Percentiles rank a stretch among this genome's conserved stretches.
Evolutionary conservation across 1,140 invertebrate species (phyloP).

Genomic region (Aphaenogaster rudis): DNA sequence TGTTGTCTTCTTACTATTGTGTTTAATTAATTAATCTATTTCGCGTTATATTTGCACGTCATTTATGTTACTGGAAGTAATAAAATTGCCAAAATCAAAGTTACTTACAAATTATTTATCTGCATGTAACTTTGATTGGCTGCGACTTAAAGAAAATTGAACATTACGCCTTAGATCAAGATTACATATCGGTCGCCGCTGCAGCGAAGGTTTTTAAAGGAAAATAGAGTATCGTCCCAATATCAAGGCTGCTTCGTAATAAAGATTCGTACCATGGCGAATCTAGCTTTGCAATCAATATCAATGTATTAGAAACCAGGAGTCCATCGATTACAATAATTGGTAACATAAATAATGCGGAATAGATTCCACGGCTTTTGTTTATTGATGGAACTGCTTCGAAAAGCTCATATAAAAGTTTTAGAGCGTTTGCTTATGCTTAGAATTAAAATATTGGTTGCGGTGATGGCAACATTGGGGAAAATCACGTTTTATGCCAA

Average conservation of each 20-base stretch:
- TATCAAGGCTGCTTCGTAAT: slow-evolving; percentile 70
- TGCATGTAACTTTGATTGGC: slow-evolving; percentile 36
- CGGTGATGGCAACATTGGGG: slow-evolving; percentile 42
- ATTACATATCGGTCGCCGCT: slow-evolving; percentile 52
- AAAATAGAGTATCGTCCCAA: slow-evolving; percentile 70
- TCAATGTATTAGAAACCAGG: slow-evolving; percentile 63
- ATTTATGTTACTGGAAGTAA: not conserved
- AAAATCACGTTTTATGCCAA: not conserved
- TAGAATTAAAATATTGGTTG: slow-evolving; percentile 25
- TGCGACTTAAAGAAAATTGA: slow-evolving; percentile 3
- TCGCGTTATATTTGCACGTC: not conserved
- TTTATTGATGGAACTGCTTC: slow-evolving; percentile 23
- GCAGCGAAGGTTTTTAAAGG: slow-evolving; percentile 68
- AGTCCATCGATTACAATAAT: slow-evolving; percentile 55
- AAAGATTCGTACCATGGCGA: slow-evolving; percentile 67
- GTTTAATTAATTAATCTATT: not conserved
- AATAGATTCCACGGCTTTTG: not conserved
- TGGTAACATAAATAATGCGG: slow-evolving; percentile 43
- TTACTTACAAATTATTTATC: slow-evolving; percentile 32
- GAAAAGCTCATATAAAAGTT: slow-evolving; percentile 15
- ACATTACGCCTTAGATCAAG: slow-evolving; percentile 55
- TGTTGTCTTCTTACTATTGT: not conserved
- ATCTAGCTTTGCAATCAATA: slow-evolving; percentile 72
- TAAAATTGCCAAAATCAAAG: not conserved
- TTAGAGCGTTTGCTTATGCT: slow-evolving; percentile 2